Base-by-base conservation (phyloP, 2,888 invertebrate genomes). In the Drosophila rellima region DNA sequence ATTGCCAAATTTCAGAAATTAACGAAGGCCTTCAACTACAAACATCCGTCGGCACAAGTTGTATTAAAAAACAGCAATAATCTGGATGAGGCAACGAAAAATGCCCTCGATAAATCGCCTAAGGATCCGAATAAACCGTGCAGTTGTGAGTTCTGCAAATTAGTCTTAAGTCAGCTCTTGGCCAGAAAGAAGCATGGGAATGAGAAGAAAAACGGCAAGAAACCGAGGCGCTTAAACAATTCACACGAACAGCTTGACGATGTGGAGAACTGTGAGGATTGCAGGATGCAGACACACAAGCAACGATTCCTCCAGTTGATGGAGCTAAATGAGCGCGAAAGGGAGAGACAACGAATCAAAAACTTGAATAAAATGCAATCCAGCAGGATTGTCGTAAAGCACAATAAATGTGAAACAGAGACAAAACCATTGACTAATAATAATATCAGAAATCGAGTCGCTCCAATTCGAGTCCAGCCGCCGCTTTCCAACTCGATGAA, bases 111-210 rank as follows among this genome's bases (percentile, higher is more conserved):
- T n/a, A 57, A 48, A 7, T 7, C 42, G 0, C 4, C 37, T 1
- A 42, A 13, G 10, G 23, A 42, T 8, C 7, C 15, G 0, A 50
- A 50, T 13, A 39, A 47, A 5, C 5, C 37, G 2, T 74, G 74
- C 17, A 52, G 31, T 6, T 74, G 74, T n/a, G 74, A 78, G 5
- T 68, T 78, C 29, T 74, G 74, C 35, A 74, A 74, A 15, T 39
- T 44, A 7, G 39, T 74, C 0, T 35, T 74, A 8, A 59, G 29
- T 47, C 74, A 68, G 51, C 29, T 78, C 1, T 48, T 62, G 10
- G 11, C 39, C 0, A 15, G 20, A 11, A 74, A 73, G n/a, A 78
- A 51, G n/a, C 47, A 18, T 0, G 1, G 3, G 8, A 31, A 3
- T 11, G 29, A 59, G 0, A 73, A 67, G 39, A 78, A 67, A 17